These are phyloP conservation scores for Orthonychiurus folsomi DNA, from an alignment of 2,888 invertebrate genomes.

Conservation along the genomic window DNA sequence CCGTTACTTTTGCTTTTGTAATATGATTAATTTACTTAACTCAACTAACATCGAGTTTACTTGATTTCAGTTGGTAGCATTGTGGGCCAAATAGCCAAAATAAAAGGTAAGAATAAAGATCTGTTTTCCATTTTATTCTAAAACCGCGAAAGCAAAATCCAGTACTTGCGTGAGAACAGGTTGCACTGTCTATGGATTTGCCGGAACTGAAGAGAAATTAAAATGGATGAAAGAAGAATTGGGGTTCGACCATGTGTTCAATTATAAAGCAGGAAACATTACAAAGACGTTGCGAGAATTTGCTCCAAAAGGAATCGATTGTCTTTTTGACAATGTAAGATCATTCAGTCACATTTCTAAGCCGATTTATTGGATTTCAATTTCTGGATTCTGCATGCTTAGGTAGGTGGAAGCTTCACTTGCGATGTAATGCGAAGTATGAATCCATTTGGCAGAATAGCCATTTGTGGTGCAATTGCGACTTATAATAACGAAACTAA, in stretches of 20 bases:
- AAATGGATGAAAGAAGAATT: slow-evolving; percentile 58
- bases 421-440: slow-evolving; percentile 54
- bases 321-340: slow-evolving; percentile 66
- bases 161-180: no score
- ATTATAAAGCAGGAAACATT: slow-evolving; percentile 59
- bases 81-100: slow-evolving; percentile 70
- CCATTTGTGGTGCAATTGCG: slow-evolving; percentile 59
- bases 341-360: neutral
- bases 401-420: slow-evolving; percentile 62
- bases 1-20: neutral
- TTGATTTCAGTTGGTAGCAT: slow-evolving; percentile 54
- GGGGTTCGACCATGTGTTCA: slow-evolving; percentile 60
- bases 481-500: slow-evolving; percentile 50
- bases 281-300: slow-evolving; percentile 50
- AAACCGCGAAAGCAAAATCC: neutral
- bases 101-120: slow-evolving; percentile 53
- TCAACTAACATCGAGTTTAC: no score
- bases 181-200: slow-evolving; percentile 60
- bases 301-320: slow-evolving; percentile 62
- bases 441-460: slow-evolving; percentile 54
- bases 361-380: no score
- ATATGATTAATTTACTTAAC: neutral
- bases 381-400: neutral
- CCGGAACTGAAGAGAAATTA: slow-evolving; percentile 62
- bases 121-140: no score